phyloP scores from a whole-genome alignment of 53 echinoderm and acorn worm species.

The Arbacia lixula region DNA sequence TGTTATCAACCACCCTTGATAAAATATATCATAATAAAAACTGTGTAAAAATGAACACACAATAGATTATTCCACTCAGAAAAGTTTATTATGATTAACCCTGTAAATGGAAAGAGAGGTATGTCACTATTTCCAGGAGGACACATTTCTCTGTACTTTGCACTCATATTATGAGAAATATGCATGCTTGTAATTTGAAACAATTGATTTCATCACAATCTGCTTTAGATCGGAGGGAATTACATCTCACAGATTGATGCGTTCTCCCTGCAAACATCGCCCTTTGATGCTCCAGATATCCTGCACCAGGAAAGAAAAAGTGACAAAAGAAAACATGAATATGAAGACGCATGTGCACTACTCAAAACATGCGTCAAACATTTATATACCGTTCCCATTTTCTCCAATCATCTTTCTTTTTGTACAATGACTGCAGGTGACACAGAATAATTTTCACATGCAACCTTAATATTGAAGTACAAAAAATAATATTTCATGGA shows the following conservation, averaged over 20 bases:
- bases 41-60: too few species aligned
- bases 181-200: too few species aligned
- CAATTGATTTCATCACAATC: too few species aligned
- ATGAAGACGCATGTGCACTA: background rate
- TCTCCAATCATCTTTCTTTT: background rate
- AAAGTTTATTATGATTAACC: too few species aligned
- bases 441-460: background rate
- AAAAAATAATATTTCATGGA: background rate
- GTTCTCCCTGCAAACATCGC: conserved; percentile 16
- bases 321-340: background rate
- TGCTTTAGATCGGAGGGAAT: too few species aligned
- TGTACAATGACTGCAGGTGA: background rate
- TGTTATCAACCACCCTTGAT: too few species aligned
- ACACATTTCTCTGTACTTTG: too few species aligned
- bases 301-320: background rate
- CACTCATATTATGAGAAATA: too few species aligned
- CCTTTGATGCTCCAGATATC: conserved; percentile 24
- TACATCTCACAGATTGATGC: conserved; percentile 3
- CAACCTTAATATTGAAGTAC: background rate
- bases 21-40: too few species aligned
- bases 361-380: background rate
- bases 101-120: too few species aligned
- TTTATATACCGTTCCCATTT: background rate
- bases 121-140: too few species aligned
- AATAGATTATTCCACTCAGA: too few species aligned